Conservation (phyloP, 2,888 invertebrate species). For the Mythimna ferrago region DNA sequence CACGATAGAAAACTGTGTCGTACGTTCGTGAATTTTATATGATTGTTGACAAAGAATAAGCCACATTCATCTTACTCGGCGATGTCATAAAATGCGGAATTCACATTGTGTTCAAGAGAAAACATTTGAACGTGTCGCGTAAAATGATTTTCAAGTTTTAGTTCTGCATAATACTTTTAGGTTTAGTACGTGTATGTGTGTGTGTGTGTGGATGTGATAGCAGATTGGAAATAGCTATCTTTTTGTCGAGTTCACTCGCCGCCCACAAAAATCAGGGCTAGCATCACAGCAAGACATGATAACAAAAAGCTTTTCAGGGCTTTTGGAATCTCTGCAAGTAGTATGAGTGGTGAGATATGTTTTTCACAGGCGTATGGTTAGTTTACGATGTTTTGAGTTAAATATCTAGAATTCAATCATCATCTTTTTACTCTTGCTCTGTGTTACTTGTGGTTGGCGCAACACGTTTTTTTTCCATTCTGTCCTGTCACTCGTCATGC, state of each 20-base stretch:
- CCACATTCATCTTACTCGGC: not conserved
- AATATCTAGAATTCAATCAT: not conserved
- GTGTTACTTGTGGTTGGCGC: too few relatives aligned
- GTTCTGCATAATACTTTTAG: not conserved
- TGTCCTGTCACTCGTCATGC: too few relatives aligned
- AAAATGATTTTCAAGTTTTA: constrained; percentile 18
- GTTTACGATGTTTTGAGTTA: not conserved
- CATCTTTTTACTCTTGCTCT: too few relatives aligned
- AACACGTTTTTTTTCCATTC: too few relatives aligned
- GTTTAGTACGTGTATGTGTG: not conserved
- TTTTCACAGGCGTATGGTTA: not conserved
- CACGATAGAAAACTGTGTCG: not conserved
- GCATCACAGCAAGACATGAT: constrained; percentile 1
- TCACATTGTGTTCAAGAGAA: constrained; percentile 13
- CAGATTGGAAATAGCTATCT: not conserved
- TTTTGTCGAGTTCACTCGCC: not conserved
- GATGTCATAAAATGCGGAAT: constrained; percentile 14
- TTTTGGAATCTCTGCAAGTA: constrained; percentile 9
- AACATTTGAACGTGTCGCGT: constrained; percentile 12
- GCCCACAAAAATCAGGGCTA: not conserved
- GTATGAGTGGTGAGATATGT: not conserved
- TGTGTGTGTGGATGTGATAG: too few relatives aligned
- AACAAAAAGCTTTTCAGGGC: constrained; percentile 8
- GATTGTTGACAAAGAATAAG: constrained; percentile 11
- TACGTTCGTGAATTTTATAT: not conserved